Base-by-base conservation (phyloP, 2,113 vertebrate species). In the Poeciliopsis turrubarensis region DNA sequence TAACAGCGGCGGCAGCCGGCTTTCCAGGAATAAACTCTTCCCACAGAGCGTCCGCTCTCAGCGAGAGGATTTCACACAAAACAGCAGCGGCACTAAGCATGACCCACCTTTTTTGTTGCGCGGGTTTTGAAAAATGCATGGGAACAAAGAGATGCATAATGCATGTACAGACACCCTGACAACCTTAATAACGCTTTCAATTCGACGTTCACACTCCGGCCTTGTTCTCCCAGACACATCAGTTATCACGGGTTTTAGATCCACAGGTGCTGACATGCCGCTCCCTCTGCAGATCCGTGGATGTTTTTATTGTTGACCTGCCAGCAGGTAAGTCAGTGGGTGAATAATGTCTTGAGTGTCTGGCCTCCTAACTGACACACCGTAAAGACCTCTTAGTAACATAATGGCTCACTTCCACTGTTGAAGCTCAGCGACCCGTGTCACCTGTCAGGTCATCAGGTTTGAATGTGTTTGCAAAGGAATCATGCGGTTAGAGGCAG, bases 21-120 rank as follows among this genome's bases (percentile, higher is more conserved):
- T 89, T 85, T 91, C 89, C 91, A 91, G 85, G 87, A 91, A 91
- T 89, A 91, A 31, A 77, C 74, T 86, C 71, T n/a, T 72, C 65
- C 77, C 51, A 77, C 79, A 57, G 88, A 78, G 73, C 85, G 25
- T 73, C 62, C 79, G 61, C 54, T 79, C 60, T 32, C 61, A 71
- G 83, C 70, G 34, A 86, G 81, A 71, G 68, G 67, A 83, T 75
- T 78, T 82, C 71, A 81, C 1, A 66, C 17, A 70, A 72, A 70
- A 62, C 30, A 62, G 25, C 44, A 73, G 37, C 69, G 12, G 47
- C 74, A 77, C 70, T 72, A 73, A 65, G 39, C n/a, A 27, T 73
- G 77, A 73, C 34, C 57, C n/a, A 73, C n/a, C 82, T 77, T 71
- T 68, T 65, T 44, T 47, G 60, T 47, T 75, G 78, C 63, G 26